Conservation (phyloP, 1,140 invertebrate genomes). For the Orchesella cincta region DNA sequence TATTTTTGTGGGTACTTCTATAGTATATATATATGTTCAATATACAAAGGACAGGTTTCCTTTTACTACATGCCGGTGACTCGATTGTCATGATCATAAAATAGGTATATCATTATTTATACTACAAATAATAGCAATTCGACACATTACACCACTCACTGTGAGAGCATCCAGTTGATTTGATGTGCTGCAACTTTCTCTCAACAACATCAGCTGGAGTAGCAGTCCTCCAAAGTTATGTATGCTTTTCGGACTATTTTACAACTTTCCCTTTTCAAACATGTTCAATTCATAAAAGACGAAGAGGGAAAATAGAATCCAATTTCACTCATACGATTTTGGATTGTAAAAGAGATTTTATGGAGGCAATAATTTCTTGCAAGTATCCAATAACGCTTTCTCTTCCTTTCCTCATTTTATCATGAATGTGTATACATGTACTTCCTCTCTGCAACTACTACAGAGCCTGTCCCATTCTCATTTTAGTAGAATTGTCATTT, state of each 20-base stretch:
- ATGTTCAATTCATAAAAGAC: background rate
- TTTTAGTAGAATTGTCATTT: background rate
- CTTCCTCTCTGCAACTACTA: background rate
- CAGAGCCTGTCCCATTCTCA: background rate
- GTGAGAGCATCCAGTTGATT: too few species aligned
- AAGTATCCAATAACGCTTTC: conserved; percentile 8
- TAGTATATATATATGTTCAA: too few species aligned
- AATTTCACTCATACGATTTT: conserved; percentile 19
- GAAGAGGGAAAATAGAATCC: conserved; percentile 13
- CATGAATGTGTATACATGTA: background rate
- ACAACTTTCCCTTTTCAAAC: background rate
- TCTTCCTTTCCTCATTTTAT: background rate
- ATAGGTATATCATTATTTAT: too few species aligned
- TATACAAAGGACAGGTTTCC: too few species aligned
- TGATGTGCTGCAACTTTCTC: too few species aligned
- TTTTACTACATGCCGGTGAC: too few species aligned
- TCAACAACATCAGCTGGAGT: too few species aligned
- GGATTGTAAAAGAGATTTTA: conserved; percentile 16
- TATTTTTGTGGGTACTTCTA: too few species aligned
- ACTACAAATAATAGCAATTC: too few species aligned
- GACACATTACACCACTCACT: too few species aligned
- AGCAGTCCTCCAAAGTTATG: too few species aligned
- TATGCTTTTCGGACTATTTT: background rate
- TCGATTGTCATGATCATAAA: too few species aligned
- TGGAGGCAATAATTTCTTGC: conserved; percentile 11